Evolutionary conservation across 2,888 invertebrate species (phyloP), one percentile per base, ranked within the genome.

Genomic region (Agonopterix alstromeriana): DNA sequence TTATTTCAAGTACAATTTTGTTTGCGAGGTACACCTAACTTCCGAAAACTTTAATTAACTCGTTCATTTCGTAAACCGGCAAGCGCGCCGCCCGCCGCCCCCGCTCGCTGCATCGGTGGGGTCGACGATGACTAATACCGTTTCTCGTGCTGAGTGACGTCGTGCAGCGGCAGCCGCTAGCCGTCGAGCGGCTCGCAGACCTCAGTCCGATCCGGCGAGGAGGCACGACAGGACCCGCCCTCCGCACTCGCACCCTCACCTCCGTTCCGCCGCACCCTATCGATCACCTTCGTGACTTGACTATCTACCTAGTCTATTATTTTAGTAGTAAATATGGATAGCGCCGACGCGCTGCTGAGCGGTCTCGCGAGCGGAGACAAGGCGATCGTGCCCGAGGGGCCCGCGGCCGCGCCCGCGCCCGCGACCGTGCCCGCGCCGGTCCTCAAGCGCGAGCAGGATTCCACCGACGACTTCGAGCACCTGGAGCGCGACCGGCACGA

Each of bases 401-500:
- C 53, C n/a, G 63, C 57, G 11, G 60, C 60, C 5, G 53, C 56
- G n/a, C 49, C 57, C 43, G 53, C 50, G 4, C 51, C 57, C 27
- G 27, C n/a, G n/a, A n/a, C 27, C 27, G 27, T n/a, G n/a, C n/a
- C 27, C 27, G 67, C 66, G 48, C 58, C 65, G 40, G 53, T 61
- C 48, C 71, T 86, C 67, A 88, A 87, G 64, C 90, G 93, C 53
- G 93, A 93, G 58, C 90, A 91, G 67, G 93, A 94, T 71, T 94
- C 94, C 35, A 86, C 92, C 54, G 94, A 94, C 67, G 94, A 94
- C 81, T 94, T 94, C 73, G 94, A 94, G 76, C 93, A 94, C 75
- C 83, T 94, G 57, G 93, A 92, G 11, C 10, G 42, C 57, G 92
- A 92, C 53, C 81, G 82, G 44, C 82, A 78, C 48, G 82, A 77